Conservation (phyloP, 2,888 invertebrate genomes). For the Limnephilus auricula region DNA sequence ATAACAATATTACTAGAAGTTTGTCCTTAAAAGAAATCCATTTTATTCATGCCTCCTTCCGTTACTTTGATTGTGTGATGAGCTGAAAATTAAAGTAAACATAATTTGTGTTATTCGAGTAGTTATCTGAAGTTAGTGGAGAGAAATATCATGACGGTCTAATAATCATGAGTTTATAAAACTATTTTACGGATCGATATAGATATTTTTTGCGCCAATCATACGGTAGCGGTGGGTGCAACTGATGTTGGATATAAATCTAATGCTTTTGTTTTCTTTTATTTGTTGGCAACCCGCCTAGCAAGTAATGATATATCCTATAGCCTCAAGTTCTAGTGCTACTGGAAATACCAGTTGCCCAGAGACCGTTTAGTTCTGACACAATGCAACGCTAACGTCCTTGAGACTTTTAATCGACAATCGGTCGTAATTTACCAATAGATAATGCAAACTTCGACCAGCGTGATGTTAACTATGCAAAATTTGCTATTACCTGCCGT, state of each 20-base stretch:
- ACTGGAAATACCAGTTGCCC: slow-evolving; percentile 22
- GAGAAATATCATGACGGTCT: background rate
- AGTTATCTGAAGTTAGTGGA: background rate
- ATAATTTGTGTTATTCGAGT: background rate
- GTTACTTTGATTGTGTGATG: background rate
- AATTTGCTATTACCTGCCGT: background rate
- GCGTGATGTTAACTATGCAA: background rate
- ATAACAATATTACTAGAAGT: background rate
- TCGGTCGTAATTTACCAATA: slow-evolving; percentile 30
- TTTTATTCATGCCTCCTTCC: no score
- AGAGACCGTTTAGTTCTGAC: background rate
- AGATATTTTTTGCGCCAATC: background rate
- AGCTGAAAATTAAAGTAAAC: background rate
- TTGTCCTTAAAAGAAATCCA: no score
- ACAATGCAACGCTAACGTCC: slow-evolving; percentile 23
- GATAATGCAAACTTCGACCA: slow-evolving; percentile 26
- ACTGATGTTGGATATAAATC: background rate
- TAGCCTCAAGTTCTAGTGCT: background rate
- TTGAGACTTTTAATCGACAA: slow-evolving; percentile 32
- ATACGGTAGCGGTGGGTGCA: background rate
- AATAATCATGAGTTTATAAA: background rate
- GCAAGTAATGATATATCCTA: background rate
- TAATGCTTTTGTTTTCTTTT: background rate
- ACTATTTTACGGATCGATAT: background rate
- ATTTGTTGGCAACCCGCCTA: background rate